Evolutionary conservation across 2,797 vertebrate species (phyloP).

Genomic region (Anguilla marmorata): DNA sequence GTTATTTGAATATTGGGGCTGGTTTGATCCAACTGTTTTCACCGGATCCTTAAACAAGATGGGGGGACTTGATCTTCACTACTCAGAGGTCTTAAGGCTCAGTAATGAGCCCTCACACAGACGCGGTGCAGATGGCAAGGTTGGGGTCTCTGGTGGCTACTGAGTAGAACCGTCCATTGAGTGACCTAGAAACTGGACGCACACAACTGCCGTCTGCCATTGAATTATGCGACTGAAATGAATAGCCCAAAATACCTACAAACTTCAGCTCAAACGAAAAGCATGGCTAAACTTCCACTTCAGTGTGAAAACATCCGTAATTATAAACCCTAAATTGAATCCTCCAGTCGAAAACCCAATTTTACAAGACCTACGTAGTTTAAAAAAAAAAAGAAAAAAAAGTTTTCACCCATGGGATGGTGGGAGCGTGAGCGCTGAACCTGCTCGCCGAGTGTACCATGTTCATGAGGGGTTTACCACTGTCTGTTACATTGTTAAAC

Average conservation of each 20-base stretch:
- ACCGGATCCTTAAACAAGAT: background rate
- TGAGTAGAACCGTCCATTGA: background rate
- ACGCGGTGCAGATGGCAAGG: constrained; percentile 22
- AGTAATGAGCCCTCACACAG: constrained; percentile 9
- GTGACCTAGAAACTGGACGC: constrained; percentile 22
- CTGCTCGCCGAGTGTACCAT: constrained; percentile 75
- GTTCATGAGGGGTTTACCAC: constrained; percentile 20
- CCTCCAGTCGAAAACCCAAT: background rate
- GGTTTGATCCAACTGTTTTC: background rate
- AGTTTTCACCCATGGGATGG: constrained; percentile 59
- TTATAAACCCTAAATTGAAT: background rate
- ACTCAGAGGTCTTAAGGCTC: background rate
- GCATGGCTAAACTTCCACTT: background rate
- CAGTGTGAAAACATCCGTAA: background rate
- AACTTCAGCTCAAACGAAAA: background rate
- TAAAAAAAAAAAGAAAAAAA: constrained; percentile 49
- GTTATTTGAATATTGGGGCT: background rate
- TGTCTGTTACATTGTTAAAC: background rate
- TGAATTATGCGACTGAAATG: background rate
- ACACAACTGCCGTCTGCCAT: background rate
- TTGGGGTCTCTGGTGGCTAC: background rate
- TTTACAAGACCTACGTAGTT: constrained; percentile 13
- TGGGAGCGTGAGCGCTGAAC: constrained; percentile 72
- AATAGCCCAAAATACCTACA: background rate
- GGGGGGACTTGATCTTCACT: background rate